Evolutionary conservation across 2,113 vertebrate genomes (phyloP).

Genomic region (Podarcis raffonei): DNA sequence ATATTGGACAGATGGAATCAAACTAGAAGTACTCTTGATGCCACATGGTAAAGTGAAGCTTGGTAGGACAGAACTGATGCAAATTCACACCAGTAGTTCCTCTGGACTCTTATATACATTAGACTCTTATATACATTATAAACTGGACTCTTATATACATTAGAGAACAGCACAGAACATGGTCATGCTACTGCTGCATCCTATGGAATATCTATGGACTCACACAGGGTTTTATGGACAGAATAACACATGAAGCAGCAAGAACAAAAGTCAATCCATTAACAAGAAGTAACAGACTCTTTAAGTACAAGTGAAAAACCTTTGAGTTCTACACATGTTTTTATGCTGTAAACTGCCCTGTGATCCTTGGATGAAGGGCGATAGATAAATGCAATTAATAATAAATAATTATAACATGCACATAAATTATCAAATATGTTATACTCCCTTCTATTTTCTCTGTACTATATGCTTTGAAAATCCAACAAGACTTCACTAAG

Average conservation of each 20-base stretch:
- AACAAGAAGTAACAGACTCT: not conserved
- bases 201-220: conserved; percentile 1
- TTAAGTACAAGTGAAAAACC: not conserved
- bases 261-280: not conserved
- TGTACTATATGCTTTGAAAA: not conserved
- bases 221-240: not conserved
- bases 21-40: conserved; percentile 4
- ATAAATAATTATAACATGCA: no score
- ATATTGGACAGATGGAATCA: not conserved
- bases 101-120: not conserved
- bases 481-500: not conserved
- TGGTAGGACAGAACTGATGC: not conserved
- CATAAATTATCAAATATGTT: not conserved
- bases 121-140: conserved; percentile 23
- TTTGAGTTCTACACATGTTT: no score
- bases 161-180: not conserved
- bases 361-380: no score
- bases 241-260: not conserved
- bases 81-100: not conserved
- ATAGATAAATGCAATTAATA: no score
- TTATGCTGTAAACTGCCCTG: no score
- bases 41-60: not conserved
- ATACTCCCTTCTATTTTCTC: conserved; percentile 16
- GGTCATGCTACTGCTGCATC: conserved; percentile 10
- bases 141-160: conserved; percentile 23